Conservation (phyloP, 2,113 vertebrate species). For the Tychaedon coryphoeus region DNA sequence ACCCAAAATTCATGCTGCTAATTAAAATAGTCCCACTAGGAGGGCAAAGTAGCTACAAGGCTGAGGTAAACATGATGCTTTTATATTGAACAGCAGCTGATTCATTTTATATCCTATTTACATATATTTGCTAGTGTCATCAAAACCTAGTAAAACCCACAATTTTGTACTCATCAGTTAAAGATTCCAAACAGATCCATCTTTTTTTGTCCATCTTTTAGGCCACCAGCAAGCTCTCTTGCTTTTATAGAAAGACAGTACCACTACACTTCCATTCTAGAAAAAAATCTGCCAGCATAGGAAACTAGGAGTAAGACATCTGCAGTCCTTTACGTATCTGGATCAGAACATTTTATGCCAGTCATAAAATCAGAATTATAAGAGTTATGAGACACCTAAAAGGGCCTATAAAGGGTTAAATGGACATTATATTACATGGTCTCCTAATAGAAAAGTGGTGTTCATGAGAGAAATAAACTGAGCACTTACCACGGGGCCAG, state of each 20-base stretch:
- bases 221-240: neutral
- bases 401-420: slow-evolving; percentile 13
- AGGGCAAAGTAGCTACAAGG: slow-evolving; percentile 68
- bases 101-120: slow-evolving; percentile 75
- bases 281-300: neutral
- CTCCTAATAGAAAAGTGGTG: neutral
- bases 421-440: neutral
- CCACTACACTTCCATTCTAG: neutral
- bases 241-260: neutral
- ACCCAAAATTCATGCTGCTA: slow-evolving; percentile 77
- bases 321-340: neutral
- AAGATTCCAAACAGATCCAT: neutral
- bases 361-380: neutral
- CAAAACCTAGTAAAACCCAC: slow-evolving; percentile 67
- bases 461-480: slow-evolving; percentile 15
- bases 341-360: neutral
- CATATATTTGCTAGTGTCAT: slow-evolving; percentile 73
- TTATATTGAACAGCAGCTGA: slow-evolving; percentile 65
- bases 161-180: slow-evolving; percentile 7
- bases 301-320: neutral
- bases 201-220: neutral
- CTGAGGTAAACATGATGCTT: slow-evolving; percentile 69
- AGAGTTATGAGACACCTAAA: neutral
- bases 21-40: slow-evolving; percentile 79
- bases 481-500: neutral